Conservation (phyloP, 2,888 invertebrate genomes). For the Chalcosyrphus nemorum region DNA sequence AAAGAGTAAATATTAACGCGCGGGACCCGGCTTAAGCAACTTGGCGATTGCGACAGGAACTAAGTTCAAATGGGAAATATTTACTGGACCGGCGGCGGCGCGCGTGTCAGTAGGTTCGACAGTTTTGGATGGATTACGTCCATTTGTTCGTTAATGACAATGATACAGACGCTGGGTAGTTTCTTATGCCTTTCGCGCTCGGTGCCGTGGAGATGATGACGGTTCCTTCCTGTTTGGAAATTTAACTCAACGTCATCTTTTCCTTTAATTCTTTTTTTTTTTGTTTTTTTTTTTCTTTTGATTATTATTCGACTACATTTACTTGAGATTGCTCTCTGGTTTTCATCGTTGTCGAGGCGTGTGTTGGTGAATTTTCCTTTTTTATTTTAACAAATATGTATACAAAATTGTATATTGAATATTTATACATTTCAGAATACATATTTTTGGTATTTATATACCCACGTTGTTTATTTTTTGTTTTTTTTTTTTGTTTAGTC, state of each 20-base stretch:
- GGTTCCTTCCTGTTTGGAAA: conserved; percentile 53
- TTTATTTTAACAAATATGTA: conserved; percentile 12
- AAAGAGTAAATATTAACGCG: conserved; percentile 3
- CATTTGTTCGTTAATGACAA: conserved; percentile 23
- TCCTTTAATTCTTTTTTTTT: conserved; percentile 13
- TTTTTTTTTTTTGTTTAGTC: neutral
- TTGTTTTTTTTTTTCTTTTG: conserved; percentile 5
- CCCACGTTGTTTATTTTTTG: neutral
- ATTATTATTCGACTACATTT: conserved; percentile 4
- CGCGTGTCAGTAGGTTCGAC: conserved; percentile 18
- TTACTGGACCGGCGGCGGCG: neutral
- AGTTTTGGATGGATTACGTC: conserved; percentile 35
- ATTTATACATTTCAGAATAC: conserved; percentile 25
- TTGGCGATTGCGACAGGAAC: neutral
- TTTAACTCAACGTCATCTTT: conserved; percentile 41
- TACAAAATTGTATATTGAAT: conserved; percentile 19
- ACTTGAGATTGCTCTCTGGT: conserved; percentile 16
- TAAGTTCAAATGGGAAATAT: neutral
- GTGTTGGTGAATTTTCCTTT: neutral
- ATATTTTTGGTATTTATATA: conserved; percentile 19
- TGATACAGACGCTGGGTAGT: neutral
- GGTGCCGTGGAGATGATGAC: conserved; percentile 19
- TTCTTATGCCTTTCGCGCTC: conserved; percentile 12
- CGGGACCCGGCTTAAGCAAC: conserved; percentile 15
- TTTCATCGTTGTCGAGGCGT: conserved; percentile 6